Evolutionary conservation across 1,140 invertebrate genomes (phyloP).

Genomic region (Ridgeia piscesae): DNA sequence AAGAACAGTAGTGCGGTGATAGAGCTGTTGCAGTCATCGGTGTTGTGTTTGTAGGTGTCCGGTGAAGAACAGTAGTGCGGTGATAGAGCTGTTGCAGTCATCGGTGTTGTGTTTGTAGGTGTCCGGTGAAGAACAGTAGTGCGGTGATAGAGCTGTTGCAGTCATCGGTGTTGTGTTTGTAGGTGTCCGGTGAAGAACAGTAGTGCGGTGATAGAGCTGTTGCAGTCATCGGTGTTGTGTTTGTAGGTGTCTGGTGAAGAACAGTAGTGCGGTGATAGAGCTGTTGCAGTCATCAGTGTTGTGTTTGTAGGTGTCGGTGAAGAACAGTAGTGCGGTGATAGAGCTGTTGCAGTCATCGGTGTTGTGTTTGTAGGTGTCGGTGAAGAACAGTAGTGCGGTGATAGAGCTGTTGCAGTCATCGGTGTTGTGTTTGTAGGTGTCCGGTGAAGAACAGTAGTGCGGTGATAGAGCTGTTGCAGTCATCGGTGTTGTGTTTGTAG

Average conservation of each 20-base stretch:
- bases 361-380: slow-evolving; percentile 63
- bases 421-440: slow-evolving; percentile 63
- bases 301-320: slow-evolving; percentile 66
- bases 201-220: slow-evolving; percentile 88
- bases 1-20: slow-evolving; percentile 91
- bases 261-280: slow-evolving; percentile 89
- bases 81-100: slow-evolving; percentile 88
- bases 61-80: slow-evolving; percentile 84
- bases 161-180: too few species aligned
- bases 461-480: slow-evolving; percentile 85
- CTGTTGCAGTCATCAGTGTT: too few species aligned
- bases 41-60: slow-evolving; percentile 67
- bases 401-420: slow-evolving; percentile 88
- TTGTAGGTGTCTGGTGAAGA: slow-evolving; percentile 76
- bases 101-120: slow-evolving; percentile 60
- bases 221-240: too few species aligned
- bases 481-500: slow-evolving; percentile 45
- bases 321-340: slow-evolving; percentile 90
- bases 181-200: slow-evolving; percentile 83
- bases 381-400: slow-evolving; percentile 87
- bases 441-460: slow-evolving; percentile 88
- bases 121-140: slow-evolving; percentile 84
- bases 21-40: slow-evolving; percentile 85
- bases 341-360: slow-evolving; percentile 85
- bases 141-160: slow-evolving; percentile 88